Conservation (phyloP, 2,797 vertebrate genomes). For the Acridotheres tristis region DNA sequence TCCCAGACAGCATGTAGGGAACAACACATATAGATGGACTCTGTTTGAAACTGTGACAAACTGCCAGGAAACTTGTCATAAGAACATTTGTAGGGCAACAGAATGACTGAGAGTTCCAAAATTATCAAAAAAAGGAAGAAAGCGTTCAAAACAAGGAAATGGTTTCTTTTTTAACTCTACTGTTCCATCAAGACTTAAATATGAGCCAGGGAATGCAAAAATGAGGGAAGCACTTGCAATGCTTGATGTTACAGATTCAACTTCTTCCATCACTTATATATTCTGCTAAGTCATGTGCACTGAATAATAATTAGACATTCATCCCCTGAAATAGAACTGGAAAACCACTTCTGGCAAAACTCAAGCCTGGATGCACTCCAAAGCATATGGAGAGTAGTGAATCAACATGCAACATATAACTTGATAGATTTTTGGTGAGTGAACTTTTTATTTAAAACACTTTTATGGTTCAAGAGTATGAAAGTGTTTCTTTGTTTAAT, state of each 20-base stretch:
- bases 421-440: slow-evolving; percentile 34
- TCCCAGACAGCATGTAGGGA: neutral
- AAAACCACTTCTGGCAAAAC: slow-evolving; percentile 72
- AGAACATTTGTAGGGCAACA: neutral
- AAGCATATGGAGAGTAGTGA: slow-evolving; percentile 44
- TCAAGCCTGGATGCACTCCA: slow-evolving; percentile 70
- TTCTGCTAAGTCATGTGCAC: slow-evolving; percentile 53
- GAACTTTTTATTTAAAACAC: slow-evolving; percentile 20
- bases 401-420: slow-evolving; percentile 36
- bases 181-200: neutral
- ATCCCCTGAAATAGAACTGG: slow-evolving; percentile 66
- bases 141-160: neutral
- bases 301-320: slow-evolving; percentile 75
- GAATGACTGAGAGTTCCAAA: neutral
- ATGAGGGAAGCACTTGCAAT: slow-evolving; percentile 33
- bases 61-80: neutral
- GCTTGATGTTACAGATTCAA: slow-evolving; percentile 41
- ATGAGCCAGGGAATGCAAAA: neutral
- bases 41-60: neutral
- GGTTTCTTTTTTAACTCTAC: neutral
- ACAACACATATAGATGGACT: neutral
- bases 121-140: neutral
- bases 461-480: neutral
- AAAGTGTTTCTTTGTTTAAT: slow-evolving; percentile 9
- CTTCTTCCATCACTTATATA: slow-evolving; percentile 61